Evolutionary conservation across 2,888 invertebrate genomes (phyloP), one percentile per base, ranked within the genome.

Genomic region (Xylophagus ater): DNA sequence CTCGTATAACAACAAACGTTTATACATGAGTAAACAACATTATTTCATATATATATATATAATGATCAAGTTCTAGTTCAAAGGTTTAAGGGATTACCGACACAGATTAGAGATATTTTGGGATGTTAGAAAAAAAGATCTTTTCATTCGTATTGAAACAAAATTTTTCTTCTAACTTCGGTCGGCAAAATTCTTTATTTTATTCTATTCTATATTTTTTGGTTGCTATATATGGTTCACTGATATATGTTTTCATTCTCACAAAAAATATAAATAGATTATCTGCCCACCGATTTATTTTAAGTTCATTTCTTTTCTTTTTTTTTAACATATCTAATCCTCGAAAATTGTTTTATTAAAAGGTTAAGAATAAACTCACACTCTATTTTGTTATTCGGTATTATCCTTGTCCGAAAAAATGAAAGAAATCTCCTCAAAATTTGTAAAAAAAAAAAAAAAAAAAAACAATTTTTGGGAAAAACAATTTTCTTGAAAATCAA

Each of bases 261-360:
- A 47, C 43, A 46, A 46, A n/a, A n/a, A n/a, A 43, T 46, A 60
- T 64, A 64, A 65, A 62, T 57, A 64, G 64, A 65, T 65, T 63
- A 62, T 61, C 61, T 60, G 62, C 64, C 62, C 61, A 56, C 59
- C 57, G 60, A 59, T 57, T 62, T 61, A 56, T 53, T 52, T 49
- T 48, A 40, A 30, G n/a, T n/a, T 43, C 53, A 51, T 54, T 52
- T 38, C 34, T 34, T 41, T 26, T 26, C 43, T 48, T 41, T 40
- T 23, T 32, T 20, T 30, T 37, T 25, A 24, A 30, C 34, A 36
- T 35, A 36, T 35, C 9, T 35, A 62, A 62, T 62, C 59, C 53
- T 53, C 51, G 58, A 56, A 60, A 63, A 62, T 63, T 62, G 62
- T 61, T 63, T 60, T 63, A 61, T 62, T 62, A 62, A 61, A 57